phyloP scores from a whole-genome alignment of 1,140 invertebrate species.

The Drosophila lacertosa region DNA sequence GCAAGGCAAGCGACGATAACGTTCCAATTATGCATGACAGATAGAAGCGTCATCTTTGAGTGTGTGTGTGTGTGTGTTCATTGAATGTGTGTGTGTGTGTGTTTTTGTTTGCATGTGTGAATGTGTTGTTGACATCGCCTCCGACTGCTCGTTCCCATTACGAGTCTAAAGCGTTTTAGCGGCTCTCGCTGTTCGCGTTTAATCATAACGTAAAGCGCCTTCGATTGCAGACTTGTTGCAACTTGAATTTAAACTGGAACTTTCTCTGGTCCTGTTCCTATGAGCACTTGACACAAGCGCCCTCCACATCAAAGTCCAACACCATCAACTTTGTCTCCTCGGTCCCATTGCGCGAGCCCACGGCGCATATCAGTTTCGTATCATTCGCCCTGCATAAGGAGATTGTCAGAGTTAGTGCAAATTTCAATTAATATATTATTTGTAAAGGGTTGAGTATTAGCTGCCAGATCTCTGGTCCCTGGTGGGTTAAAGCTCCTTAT shows the following conservation, averaged over 20 bases:
- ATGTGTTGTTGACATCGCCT: conserved; percentile 25
- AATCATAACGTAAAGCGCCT: conserved; percentile 40
- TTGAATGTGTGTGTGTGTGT: conserved; percentile 18
- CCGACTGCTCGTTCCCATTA: conserved; percentile 9
- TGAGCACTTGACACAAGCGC: conserved; percentile 86
- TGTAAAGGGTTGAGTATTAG: too few relatives aligned
- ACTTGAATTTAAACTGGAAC: conserved; percentile 32
- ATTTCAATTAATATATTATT: too few relatives aligned
- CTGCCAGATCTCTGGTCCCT: too few relatives aligned
- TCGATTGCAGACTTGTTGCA: conserved; percentile 15
- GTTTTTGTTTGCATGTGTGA: conserved; percentile 30
- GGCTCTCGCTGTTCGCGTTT: conserved; percentile 19
- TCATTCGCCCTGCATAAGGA: conserved; percentile 89
- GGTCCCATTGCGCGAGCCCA: conserved; percentile 98
- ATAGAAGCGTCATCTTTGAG: conserved; percentile 37
- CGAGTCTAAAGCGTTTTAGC: conserved; percentile 10
- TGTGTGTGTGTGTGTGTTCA: conserved; percentile 36
- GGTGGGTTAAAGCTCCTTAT: too few relatives aligned
- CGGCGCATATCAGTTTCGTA: conserved; percentile 98
- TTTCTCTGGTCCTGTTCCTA: conserved; percentile 59
- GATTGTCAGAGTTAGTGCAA: too few relatives aligned
- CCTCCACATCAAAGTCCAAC: conserved; percentile 97
- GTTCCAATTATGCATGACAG: conserved; percentile 42
- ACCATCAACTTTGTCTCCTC: conserved; percentile 99
- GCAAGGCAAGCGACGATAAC: conserved; percentile 75